phyloP scores from a whole-genome alignment of 2,888 invertebrate genomes.

The Synergus gifuensis region DNA sequence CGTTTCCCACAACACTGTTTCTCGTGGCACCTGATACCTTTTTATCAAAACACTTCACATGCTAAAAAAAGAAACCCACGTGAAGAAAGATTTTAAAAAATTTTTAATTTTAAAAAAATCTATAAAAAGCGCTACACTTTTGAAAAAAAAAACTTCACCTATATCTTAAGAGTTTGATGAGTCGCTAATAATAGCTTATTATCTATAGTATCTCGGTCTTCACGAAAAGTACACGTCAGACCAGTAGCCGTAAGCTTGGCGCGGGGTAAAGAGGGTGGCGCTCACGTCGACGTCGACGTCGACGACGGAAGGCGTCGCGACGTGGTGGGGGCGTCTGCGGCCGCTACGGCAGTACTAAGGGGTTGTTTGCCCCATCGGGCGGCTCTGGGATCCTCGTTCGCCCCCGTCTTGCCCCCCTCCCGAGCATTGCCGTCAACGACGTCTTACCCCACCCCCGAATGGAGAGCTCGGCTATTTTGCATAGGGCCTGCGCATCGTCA shows the following conservation, averaged over 20 bases:
- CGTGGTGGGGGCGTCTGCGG: slow-evolving; percentile 76
- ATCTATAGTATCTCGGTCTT: slow-evolving; percentile 9
- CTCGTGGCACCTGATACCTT: not conserved
- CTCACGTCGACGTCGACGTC: slow-evolving; percentile 66
- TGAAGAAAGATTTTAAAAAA: no score
- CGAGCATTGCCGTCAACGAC: slow-evolving; percentile 50
- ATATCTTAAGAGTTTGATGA: not conserved
- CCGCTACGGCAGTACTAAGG: slow-evolving; percentile 76
- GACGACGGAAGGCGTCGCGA: slow-evolving; percentile 69
- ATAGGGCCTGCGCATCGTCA: slow-evolving; percentile 75
- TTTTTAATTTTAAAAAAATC: no score
- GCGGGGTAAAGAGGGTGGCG: slow-evolving; percentile 56
- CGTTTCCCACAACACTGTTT: slow-evolving; percentile 25
- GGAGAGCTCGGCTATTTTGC: slow-evolving; percentile 70
- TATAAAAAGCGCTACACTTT: not conserved
- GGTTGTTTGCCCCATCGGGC: slow-evolving; percentile 75
- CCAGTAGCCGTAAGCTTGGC: slow-evolving; percentile 21
- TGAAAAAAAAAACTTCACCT: not conserved
- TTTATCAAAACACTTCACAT: slow-evolving; percentile 1
- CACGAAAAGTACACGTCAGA: slow-evolving; percentile 32
- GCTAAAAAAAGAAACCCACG: not conserved
- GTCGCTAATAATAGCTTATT: not conserved
- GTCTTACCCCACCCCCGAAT: slow-evolving; percentile 59
- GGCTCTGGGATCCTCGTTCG: slow-evolving; percentile 67
- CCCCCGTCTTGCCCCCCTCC: slow-evolving; percentile 55